These are phyloP conservation scores for Scaptomyza hsui DNA, from an alignment of 1,140 invertebrate species.

Conservation along the genomic window DNA sequence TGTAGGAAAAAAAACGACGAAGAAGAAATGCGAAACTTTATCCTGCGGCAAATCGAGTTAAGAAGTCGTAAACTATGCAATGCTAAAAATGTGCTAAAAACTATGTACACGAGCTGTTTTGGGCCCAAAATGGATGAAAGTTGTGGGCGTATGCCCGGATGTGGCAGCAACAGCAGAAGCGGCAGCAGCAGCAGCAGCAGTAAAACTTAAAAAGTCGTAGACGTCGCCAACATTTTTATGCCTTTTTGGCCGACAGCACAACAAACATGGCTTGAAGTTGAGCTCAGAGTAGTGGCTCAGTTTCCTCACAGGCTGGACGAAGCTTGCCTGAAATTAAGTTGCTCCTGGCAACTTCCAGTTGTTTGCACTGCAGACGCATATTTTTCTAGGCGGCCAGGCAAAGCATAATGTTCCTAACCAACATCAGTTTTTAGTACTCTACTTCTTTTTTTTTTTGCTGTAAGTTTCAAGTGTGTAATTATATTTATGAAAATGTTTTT, in stretches of 20 bases:
- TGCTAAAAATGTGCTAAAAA: slow-evolving; percentile 73
- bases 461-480: slow-evolving; percentile 27
- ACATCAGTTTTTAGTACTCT: background rate
- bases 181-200: slow-evolving; percentile 32
- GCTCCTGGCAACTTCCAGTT: slow-evolving; percentile 51
- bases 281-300: slow-evolving; percentile 21
- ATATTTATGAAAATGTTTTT: slow-evolving; percentile 11
- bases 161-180: slow-evolving; percentile 31
- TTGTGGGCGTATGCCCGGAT: slow-evolving; percentile 11
- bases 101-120: slow-evolving; percentile 45
- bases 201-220: slow-evolving; percentile 68
- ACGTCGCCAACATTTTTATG: slow-evolving; percentile 56
- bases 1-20: slow-evolving; percentile 18
- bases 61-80: slow-evolving; percentile 73
- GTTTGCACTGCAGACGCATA: slow-evolving; percentile 57
- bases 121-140: background rate
- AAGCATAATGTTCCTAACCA: slow-evolving; percentile 3
- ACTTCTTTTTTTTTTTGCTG: no score
- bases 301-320: background rate
- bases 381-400: slow-evolving; percentile 19
- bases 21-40: slow-evolving; percentile 50
- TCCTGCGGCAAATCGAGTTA: slow-evolving; percentile 74
- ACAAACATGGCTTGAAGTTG: slow-evolving; percentile 12
- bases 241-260: slow-evolving; percentile 31
- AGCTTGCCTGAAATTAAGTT: slow-evolving; percentile 40